Evolutionary conservation across 2,888 invertebrate genomes (phyloP), one percentile per base, ranked within the genome.

Genomic region (Neoaliturus tenellus): DNA sequence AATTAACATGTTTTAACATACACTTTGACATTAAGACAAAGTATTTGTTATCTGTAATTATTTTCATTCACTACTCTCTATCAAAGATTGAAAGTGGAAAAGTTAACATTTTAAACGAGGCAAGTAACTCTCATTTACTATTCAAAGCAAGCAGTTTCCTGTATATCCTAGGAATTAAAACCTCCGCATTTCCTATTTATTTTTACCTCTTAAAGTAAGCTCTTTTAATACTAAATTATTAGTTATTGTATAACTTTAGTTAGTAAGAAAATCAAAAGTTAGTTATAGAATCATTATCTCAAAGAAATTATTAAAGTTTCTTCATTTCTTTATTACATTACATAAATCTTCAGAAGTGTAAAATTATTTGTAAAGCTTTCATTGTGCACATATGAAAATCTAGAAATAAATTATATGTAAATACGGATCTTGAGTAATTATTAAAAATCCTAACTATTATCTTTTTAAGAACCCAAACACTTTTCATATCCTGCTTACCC

Each of bases 401-500:
- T 39, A 41, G 35, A 28, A 75, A 75, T 75, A 75, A 75, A 75
- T 75, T 75, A 44, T 48, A 44, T 75, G 75, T 75, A 75, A 75
- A 75, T 75, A 75, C 28, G 75, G 25, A 75, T 23, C 3, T 23
- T 20, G 51, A 67, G 14, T 67, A n/a, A 17, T 55, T 55, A 17
- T 55, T 55, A 6, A 8, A 39, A 39, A 39, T 8, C 39, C 39
- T 39, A n/a, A n/a, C n/a, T n/a, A n/a, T n/a, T n/a, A n/a, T n/a
- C n/a, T n/a, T n/a, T n/a, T n/a, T n/a, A n/a, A n/a, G n/a, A n/a
- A n/a, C n/a, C n/a, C n/a, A n/a, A n/a, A n/a, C n/a, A n/a, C n/a
- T n/a, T n/a, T n/a, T n/a, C n/a, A n/a, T n/a, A n/a, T n/a, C n/a
- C n/a, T n/a, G n/a, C n/a, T n/a, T n/a, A n/a, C n/a, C n/a, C n/a